Base-by-base conservation (phyloP, 1,140 invertebrate genomes). In the Homalodisca vitripennis region DNA sequence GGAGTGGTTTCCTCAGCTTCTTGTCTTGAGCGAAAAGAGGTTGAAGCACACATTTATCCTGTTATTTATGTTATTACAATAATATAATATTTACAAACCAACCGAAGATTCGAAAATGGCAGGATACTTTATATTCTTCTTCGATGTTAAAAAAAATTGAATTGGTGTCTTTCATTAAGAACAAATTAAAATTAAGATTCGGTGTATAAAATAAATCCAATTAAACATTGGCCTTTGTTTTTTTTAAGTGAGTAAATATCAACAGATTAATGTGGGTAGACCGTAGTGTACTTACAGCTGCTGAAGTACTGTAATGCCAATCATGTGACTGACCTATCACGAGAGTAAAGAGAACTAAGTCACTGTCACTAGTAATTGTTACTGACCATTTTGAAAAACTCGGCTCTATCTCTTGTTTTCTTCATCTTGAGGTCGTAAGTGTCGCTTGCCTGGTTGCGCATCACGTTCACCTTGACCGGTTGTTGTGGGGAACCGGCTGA, bases 301-400 rank as follows among this genome's bases (percentile, higher is more conserved):
- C 17, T n/a, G n/a, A n/a, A n/a, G n/a, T n/a, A n/a, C n/a, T n/a
- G n/a, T n/a, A n/a, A n/a, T n/a, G n/a, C 10, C 10, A 55, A 20
- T 20, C 24, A 20, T 10, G 6, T 20, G 3, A 55, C 10, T 12
- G 22, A 55, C 10, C 17, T 55, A 55, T 12, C 10, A 22, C 17
- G 22, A 12, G 22, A 55, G 6, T 55, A 12, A 55, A 6, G 10
- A 12, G 24, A 12, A 20, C 14, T 60, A n/a, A 60, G 17, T 26
- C 29, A 27, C 29, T 12, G 2, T 60, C 12, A 10, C n/a, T n/a
- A 60, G 29, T 27, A 60, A 51, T 13, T 47, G 26, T 12, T 34
- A 69, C 68, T 63, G 22, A 69, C 68, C 68, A 63, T 51, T 63
- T 69, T 69, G 68, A 69, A 69, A 31, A 69, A 69, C 24, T 69